Evolutionary conservation across 2,113 vertebrate species (phyloP).

Genomic region (Felis chaus): DNA sequence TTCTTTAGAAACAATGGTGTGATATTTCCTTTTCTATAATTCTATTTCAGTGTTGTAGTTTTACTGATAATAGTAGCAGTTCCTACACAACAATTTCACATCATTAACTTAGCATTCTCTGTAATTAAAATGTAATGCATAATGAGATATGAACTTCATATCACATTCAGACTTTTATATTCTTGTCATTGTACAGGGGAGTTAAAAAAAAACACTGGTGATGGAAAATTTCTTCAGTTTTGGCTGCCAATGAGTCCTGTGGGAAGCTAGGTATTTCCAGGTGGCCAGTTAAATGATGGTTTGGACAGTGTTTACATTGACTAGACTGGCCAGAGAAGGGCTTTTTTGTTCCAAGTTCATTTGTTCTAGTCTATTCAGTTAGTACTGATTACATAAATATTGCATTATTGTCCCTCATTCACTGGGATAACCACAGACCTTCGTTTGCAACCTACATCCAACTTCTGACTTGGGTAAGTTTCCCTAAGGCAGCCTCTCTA

Average conservation of each 20-base stretch:
- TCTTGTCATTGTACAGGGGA: slow-evolving; percentile 46
- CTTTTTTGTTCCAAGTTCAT: slow-evolving; percentile 38
- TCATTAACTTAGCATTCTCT: slow-evolving; percentile 75
- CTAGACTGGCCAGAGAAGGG: neutral
- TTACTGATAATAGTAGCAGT: slow-evolving; percentile 72
- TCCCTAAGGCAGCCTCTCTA: neutral
- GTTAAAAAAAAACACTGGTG: neutral
- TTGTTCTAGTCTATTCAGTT: slow-evolving; percentile 41
- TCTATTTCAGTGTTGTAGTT: slow-evolving; percentile 75
- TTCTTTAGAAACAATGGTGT: slow-evolving; percentile 82
- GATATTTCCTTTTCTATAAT: slow-evolving; percentile 79
- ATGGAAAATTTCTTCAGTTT: slow-evolving; percentile 9
- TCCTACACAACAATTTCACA: slow-evolving; percentile 63
- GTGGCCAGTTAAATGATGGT: slow-evolving; percentile 18
- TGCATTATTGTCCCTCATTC: neutral
- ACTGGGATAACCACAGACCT: neutral
- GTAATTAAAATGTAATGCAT: slow-evolving; percentile 77
- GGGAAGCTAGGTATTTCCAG: slow-evolving; percentile 7
- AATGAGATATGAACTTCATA: slow-evolving; percentile 70
- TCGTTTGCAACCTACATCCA: neutral
- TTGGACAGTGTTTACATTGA: neutral
- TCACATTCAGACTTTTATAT: slow-evolving; percentile 46
- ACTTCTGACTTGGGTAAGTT: neutral
- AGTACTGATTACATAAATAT: slow-evolving; percentile 19
- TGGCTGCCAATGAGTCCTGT: neutral